Percentiles rank a stretch among this genome's conserved stretches.
Conservation (phyloP, 2,797 vertebrate species). For the Pagetopsis macropterus region DNA sequence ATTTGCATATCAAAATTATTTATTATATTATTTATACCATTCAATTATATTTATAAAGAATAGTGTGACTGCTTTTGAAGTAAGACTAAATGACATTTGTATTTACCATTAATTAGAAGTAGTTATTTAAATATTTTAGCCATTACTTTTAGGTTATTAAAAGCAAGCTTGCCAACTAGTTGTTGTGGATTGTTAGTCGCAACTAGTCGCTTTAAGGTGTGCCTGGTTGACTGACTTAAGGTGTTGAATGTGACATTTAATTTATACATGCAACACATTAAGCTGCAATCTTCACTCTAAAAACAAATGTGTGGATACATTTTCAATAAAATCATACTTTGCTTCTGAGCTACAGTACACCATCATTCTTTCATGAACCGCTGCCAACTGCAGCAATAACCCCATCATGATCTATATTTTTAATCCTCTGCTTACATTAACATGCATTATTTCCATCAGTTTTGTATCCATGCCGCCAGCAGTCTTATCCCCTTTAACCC, state of each 20-base stretch:
- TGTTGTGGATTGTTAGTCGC: background rate
- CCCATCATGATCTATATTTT: constrained; percentile 14
- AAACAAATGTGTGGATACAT: background rate
- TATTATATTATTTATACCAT: no score
- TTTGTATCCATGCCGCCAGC: constrained; percentile 20
- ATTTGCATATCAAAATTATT: background rate
- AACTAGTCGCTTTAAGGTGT: background rate
- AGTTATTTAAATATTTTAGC: background rate
- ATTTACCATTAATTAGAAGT: background rate
- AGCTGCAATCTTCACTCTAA: constrained; percentile 2
- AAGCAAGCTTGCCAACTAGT: background rate
- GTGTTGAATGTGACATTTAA: background rate
- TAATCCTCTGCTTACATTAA: constrained; percentile 12
- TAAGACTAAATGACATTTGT: background rate
- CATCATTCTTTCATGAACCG: background rate
- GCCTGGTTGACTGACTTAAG: background rate
- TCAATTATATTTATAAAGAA: background rate
- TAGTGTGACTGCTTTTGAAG: background rate
- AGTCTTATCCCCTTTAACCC: constrained; percentile 42
- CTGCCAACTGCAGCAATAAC: constrained; percentile 1
- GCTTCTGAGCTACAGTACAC: background rate
- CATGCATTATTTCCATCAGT: constrained; percentile 25
- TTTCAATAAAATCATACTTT: background rate
- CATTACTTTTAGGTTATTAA: background rate
- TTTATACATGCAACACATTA: background rate